phyloP scores from a whole-genome alignment of 2,797 vertebrate species.

The Monodelphis domestica region DNA sequence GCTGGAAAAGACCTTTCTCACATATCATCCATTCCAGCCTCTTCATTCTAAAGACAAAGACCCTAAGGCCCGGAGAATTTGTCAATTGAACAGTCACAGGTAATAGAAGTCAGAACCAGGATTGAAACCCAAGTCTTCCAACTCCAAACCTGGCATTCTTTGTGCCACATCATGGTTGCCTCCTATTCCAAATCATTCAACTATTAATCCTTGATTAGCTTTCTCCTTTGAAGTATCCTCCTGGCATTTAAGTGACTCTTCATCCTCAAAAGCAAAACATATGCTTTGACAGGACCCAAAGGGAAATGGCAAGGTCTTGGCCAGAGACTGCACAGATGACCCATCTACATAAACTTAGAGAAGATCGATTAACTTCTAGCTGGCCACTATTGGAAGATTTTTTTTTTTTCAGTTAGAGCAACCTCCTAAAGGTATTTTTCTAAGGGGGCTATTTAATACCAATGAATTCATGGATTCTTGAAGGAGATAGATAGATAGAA shows the following conservation, averaged over 20 bases:
- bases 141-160: background rate
- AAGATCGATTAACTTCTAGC: background rate
- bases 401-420: background rate
- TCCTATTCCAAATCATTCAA: background rate
- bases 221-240: background rate
- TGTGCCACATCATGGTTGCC: background rate
- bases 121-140: background rate
- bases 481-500: background rate
- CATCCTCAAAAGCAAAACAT: background rate
- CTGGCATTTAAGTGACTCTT: background rate
- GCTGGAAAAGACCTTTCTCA: too few species aligned
- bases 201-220: background rate
- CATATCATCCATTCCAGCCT: background rate
- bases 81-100: background rate
- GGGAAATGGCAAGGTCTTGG: background rate
- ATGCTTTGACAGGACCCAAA: background rate
- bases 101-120: background rate
- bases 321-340: background rate
- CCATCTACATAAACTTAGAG: background rate
- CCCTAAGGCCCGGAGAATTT: background rate
- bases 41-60: background rate
- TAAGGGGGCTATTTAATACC: background rate
- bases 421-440: background rate
- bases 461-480: background rate
- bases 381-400: background rate